Percentiles rank a stretch among this genome's conserved stretches.
Conservation (phyloP, 1,140 invertebrate species). For the Hesperophylax magnus region DNA sequence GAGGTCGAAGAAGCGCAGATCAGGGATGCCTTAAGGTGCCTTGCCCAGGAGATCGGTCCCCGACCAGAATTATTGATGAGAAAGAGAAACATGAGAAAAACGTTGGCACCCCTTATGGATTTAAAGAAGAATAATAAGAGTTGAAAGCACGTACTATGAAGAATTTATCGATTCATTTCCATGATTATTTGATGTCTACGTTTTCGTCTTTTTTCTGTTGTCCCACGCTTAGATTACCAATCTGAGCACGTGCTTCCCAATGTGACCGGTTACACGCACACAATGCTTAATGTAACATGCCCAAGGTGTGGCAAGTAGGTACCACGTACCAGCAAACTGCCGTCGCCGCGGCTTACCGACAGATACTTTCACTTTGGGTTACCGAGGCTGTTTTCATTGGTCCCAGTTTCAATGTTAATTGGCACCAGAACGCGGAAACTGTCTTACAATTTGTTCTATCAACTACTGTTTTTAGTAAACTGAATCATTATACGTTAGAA, state of each 20-base stretch:
- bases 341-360: not conserved
- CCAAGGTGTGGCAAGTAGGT: conserved; percentile 2
- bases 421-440: conserved; percentile 10
- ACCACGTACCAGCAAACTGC: not conserved
- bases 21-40: too few species aligned
- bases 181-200: not conserved
- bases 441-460: conserved; percentile 16
- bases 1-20: too few species aligned
- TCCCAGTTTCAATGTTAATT: conserved; percentile 29
- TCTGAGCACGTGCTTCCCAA: not conserved
- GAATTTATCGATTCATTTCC: not conserved
- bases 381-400: not conserved
- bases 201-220: not conserved
- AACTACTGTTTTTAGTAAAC: not conserved
- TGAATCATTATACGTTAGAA: too few species aligned
- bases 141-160: too few species aligned
- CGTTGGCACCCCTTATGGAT: too few species aligned
- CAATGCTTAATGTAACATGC: not conserved
- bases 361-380: conserved; percentile 4
- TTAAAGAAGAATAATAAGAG: too few species aligned
- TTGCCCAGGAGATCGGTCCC: too few species aligned
- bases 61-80: too few species aligned
- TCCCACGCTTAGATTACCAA: not conserved
- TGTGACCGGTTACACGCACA: conserved; percentile 8
- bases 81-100: too few species aligned